Base-by-base conservation (phyloP, 2,797 vertebrate genomes). In the Gallinago nigripennis region DNA sequence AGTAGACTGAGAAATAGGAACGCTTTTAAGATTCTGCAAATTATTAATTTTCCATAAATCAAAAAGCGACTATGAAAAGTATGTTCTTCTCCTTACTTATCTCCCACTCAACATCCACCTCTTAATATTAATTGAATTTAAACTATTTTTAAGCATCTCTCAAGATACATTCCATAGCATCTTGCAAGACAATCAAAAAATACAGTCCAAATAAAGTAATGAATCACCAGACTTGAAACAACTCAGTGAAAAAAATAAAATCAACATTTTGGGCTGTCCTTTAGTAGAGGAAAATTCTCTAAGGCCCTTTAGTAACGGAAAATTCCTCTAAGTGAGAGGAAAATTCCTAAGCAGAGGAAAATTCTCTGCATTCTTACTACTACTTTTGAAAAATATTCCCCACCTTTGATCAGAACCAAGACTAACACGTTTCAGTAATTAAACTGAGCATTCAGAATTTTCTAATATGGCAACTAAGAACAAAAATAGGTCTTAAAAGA, bases 61-160 rank as follows among this genome's bases (percentile, higher is more conserved):
- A 79, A n/a, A 71, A n/a, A 35, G 25, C 41, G 61, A 41, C 79
- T 68, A 75, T 77, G 46, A 54, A 83, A 86, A 81, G 16, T 45
- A 30, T 41, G 46, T 60, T 73, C 61, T 72, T 50, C 41, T 48
- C 30, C 51, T 60, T 73, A 78, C 11, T 56, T 91, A 83, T 43
- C 48, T 86, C 65, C 50, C 57, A 95, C 35, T 86, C 70, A 87
- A 93, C 19, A 79, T 61, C 48, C 31, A 86, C 41, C 46, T 87
- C 78, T 88, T 87, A 73, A 82, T 64, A 64, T 51, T 66, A 70
- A 45, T 35, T 85, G 23, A 48, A 92, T 63, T 71, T 89, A 73
- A 61, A 72, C 57, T 84, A 54, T 75, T 95, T 82, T 90, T 60
- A 95, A 90, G 45, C 63, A 70, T 64, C 48, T 86, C 50, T 84